Conservation (phyloP, 30 jellyfish, hydroid and myxozoan genomes). For the Turritopsis dohrnii region DNA sequence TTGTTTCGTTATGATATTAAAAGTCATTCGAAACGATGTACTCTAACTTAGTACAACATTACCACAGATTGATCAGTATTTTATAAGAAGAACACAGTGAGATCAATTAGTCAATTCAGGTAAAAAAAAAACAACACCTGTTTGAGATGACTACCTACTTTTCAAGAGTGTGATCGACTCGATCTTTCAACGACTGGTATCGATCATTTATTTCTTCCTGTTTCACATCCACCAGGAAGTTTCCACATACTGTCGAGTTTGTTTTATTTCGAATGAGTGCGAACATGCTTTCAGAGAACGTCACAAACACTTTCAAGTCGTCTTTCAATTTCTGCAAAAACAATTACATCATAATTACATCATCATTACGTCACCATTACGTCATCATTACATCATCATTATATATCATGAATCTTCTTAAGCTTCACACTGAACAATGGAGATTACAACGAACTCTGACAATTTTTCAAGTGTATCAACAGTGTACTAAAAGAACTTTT, state of each 20-base stretch:
- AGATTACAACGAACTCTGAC: too few relatives aligned
- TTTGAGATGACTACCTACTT: conserved; percentile 14
- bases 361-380: too few relatives aligned
- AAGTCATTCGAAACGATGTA: too few relatives aligned
- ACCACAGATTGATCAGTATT: neutral
- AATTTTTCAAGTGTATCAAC: too few relatives aligned
- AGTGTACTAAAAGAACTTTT: too few relatives aligned
- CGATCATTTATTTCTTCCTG: conserved; percentile 8
- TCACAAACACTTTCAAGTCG: conserved; percentile 28
- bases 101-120: neutral
- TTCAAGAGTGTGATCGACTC: neutral
- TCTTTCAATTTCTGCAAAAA: conserved; percentile 31
- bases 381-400: too few relatives aligned
- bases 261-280: conserved; percentile 15
- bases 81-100: neutral
- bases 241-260: neutral
- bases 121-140: neutral
- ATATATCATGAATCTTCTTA: too few relatives aligned
- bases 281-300: conserved; percentile 36
- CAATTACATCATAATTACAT: neutral
- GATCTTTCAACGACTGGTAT: conserved; percentile 19
- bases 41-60: too few relatives aligned
- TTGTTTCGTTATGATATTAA: too few relatives aligned
- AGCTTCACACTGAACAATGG: too few relatives aligned
- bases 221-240: conserved; percentile 13